Conservation (phyloP, 2,113 vertebrate species). For the Myrmophylax atrothorax region DNA sequence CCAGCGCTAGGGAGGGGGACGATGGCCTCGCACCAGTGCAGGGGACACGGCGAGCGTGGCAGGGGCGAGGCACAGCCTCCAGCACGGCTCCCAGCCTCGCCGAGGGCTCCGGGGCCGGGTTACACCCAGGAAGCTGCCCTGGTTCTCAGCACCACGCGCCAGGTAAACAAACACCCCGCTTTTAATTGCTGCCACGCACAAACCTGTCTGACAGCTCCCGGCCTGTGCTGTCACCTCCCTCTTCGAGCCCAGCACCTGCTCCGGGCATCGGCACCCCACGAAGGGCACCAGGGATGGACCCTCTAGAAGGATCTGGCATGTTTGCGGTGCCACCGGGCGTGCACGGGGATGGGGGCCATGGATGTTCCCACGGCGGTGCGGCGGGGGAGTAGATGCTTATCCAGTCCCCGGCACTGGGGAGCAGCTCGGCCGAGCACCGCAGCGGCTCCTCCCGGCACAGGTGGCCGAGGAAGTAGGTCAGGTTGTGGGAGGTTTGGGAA, state of each 20-base stretch:
- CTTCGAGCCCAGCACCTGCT: slow-evolving; percentile 21
- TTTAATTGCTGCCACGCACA: slow-evolving; percentile 67
- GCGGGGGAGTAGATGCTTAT: neutral
- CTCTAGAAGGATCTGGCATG: neutral
- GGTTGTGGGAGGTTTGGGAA: slow-evolving; percentile 47
- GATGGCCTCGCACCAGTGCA: neutral
- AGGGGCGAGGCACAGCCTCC: neutral
- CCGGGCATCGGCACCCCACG: neutral
- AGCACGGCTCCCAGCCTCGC: neutral
- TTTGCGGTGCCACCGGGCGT: neutral
- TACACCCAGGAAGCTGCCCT: slow-evolving; percentile 61
- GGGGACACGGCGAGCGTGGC: fast-evolving
- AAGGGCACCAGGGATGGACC: neutral
- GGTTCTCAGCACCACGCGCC: slow-evolving; percentile 43
- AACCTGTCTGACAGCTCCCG: slow-evolving; percentile 66
- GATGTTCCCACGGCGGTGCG: neutral
- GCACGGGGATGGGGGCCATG: neutral
- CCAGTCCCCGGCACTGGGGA: neutral
- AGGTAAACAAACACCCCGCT: slow-evolving; percentile 62
- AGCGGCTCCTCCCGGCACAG: slow-evolving; percentile 10
- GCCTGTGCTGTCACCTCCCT: slow-evolving; percentile 54
- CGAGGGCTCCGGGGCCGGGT: neutral
- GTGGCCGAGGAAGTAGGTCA: slow-evolving; percentile 46
- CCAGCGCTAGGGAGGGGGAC: neutral
- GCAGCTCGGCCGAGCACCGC: neutral